These are phyloP conservation scores for Aleiodes testaceus DNA, from an alignment of 2,888 invertebrate species.

Conservation along the genomic window DNA sequence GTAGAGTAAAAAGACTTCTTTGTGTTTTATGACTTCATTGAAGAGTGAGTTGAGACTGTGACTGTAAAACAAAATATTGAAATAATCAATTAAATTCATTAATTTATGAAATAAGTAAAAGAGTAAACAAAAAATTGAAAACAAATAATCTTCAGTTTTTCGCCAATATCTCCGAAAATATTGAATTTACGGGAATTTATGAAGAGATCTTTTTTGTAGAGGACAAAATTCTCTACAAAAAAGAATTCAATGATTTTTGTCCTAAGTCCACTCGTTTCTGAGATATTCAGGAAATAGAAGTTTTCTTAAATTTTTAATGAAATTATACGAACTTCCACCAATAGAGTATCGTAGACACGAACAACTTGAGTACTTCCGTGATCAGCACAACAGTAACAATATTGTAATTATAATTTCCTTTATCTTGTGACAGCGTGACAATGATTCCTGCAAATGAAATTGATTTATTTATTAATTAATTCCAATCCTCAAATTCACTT, in stretches of 20 bases:
- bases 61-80: slow-evolving; percentile 54
- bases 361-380: slow-evolving; percentile 89
- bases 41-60: slow-evolving; percentile 58
- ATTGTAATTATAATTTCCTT: slow-evolving; percentile 89
- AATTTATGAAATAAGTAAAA: not conserved
- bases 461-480: not conserved
- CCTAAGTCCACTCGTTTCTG: too few relatives aligned
- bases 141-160: too few relatives aligned
- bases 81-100: slow-evolving; percentile 32
- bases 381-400: slow-evolving; percentile 90
- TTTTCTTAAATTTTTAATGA: not conserved
- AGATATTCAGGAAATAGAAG: too few relatives aligned
- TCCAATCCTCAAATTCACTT: slow-evolving; percentile 13
- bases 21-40: slow-evolving; percentile 61
- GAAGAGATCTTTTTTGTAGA: too few relatives aligned
- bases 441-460: slow-evolving; percentile 82
- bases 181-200: too few relatives aligned
- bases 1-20: slow-evolving; percentile 82
- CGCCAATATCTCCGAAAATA: too few relatives aligned
- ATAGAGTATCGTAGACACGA: slow-evolving; percentile 82
- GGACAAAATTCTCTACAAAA: too few relatives aligned
- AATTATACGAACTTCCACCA: slow-evolving; percentile 78
- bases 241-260: too few relatives aligned
- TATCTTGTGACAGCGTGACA: slow-evolving; percentile 90
- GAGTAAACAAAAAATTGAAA: too few relatives aligned